Evolutionary conservation across 1,140 invertebrate genomes (phyloP), one percentile per base, ranked within the genome.

Genomic region (Heliconius nattereri): DNA sequence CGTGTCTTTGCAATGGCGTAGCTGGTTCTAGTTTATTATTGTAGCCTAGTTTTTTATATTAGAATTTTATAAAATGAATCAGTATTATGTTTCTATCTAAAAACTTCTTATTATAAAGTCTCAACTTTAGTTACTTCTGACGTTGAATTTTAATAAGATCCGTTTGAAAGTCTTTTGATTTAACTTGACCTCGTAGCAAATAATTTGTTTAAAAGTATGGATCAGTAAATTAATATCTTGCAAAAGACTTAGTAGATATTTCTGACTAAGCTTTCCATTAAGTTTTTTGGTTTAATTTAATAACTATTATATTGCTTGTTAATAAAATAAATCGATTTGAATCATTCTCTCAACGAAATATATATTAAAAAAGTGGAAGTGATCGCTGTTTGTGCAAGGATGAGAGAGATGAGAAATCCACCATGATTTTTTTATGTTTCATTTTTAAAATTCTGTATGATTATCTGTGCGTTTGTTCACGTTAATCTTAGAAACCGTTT

Each of bases 211-310:
- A 26, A 70, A 80, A 40, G 45, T 76, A 40, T 52, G 32, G 71
- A 45, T 66, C 60, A 11, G 29, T 60, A 80, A 80, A 71, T 57
- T 49, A 52, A 71, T 81, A 70, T 71, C 73, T 60, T 13, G 7
- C 32, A 35, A 35, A 66, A 66, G 23, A 29, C 23, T 16, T 16
- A 29, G 60, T 66, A 11, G 13, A 26, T 66, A n/a, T 16, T 26
- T 66, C 9, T 60, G n/a, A 16, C 13, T 16, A 29, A 29, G 23
- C 8, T 16, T 13, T 11, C 3, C 8, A 26, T 9, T 60, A 66
- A 66, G 9, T 16, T 16, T 60, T 29, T 6, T 29, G 3, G 13
- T 0, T 57, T 23, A 23, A 9, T 57, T 52, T 52, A 19, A 20
- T 52, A 52, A 52, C 5, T 16, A 20, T 52, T 20, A 20, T 52